A percentile compares a stretch with the other conserved stretches of the same genome.
These are phyloP conservation scores for Bombus waltoni DNA, from an alignment of 1,140 invertebrate genomes.

Conservation along the genomic window DNA sequence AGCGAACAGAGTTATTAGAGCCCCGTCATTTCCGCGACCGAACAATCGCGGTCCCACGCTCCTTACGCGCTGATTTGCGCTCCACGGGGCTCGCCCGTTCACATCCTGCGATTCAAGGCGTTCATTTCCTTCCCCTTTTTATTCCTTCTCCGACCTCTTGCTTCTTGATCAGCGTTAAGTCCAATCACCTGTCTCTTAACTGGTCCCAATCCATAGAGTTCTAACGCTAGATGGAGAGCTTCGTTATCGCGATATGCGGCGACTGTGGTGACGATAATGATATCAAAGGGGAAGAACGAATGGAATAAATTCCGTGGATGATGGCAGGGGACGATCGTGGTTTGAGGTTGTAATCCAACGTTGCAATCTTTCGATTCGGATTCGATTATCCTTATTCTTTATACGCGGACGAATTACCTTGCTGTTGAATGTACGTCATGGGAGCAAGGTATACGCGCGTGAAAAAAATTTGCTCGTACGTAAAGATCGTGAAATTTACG, in stretches of 20 bases:
- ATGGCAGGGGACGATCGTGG: background rate
- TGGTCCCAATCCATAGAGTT: no score
- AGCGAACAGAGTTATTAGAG: slow-evolving; percentile 55
- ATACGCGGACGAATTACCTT: no score
- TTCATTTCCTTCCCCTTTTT: slow-evolving; percentile 55
- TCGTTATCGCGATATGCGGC: background rate
- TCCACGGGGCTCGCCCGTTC: slow-evolving; percentile 59
- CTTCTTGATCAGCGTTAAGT: background rate
- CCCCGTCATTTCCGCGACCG: slow-evolving; percentile 56
- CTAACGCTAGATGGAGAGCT: no score
- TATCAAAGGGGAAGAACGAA: no score
- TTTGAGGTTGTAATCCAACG: background rate
- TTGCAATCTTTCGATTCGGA: background rate
- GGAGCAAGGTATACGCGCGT: no score
- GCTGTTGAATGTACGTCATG: no score
- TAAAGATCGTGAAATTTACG: no score
- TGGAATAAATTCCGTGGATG: background rate
- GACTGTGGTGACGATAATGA: background rate
- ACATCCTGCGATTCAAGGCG: slow-evolving; percentile 69
- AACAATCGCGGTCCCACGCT: slow-evolving; percentile 69
- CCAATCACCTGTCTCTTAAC: background rate
- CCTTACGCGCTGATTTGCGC: slow-evolving; percentile 67
- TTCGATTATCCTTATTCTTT: no score
- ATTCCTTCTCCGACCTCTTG: background rate
- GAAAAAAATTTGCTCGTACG: no score